Conservation (phyloP, 2,797 vertebrate genomes). For the Channa striata region DNA sequence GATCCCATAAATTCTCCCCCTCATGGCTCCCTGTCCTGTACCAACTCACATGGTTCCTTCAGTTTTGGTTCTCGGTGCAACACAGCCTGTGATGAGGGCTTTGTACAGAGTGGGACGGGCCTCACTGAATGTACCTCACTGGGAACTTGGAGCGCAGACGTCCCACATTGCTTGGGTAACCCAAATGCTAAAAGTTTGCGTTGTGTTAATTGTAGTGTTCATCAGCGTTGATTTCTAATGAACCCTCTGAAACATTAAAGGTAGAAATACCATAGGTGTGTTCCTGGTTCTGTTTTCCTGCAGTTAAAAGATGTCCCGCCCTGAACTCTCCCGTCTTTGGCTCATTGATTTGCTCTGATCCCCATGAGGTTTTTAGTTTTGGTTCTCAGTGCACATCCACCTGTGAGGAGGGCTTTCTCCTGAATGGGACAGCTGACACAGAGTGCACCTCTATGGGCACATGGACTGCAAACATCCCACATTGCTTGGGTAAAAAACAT, state of each 20-base stretch:
- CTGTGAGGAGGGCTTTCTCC: constrained; percentile 56
- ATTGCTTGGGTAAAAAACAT: constrained; percentile 23
- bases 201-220: neutral
- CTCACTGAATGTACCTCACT: constrained; percentile 52
- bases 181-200: neutral
- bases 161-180: constrained; percentile 40
- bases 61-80: constrained; percentile 69
- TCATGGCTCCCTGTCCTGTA: constrained; percentile 56
- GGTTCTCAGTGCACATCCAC: constrained; percentile 57
- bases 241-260: too few relatives aligned
- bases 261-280: too few relatives aligned
- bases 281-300: neutral
- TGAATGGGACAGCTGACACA: constrained; percentile 39
- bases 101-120: constrained; percentile 60
- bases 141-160: constrained; percentile 50
- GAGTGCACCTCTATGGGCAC: constrained; percentile 46
- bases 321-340: constrained; percentile 24
- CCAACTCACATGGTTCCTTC: constrained; percentile 55
- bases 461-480: constrained; percentile 20
- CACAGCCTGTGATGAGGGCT: constrained; percentile 62
- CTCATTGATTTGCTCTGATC: constrained; percentile 34
- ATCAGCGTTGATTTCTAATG: too few relatives aligned
- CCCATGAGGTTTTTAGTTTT: constrained; percentile 55
- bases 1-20: constrained; percentile 1
- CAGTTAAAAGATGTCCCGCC: constrained; percentile 44